phyloP scores from a whole-genome alignment of 2,113 vertebrate species.

The Pseudopipra pipra region DNA sequence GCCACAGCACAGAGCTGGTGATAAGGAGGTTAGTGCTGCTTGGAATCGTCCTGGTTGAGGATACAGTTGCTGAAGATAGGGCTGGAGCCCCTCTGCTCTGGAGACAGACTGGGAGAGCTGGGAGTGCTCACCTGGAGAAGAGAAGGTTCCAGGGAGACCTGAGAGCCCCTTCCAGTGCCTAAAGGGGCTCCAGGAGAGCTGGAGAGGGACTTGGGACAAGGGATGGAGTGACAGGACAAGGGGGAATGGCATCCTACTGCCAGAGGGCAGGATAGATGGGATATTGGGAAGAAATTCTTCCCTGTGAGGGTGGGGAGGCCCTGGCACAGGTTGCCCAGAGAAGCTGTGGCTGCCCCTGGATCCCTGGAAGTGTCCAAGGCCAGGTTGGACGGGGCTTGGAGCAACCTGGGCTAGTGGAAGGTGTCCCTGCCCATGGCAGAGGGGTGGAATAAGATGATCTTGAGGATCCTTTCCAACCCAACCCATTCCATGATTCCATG shows the following conservation, averaged over 20 bases:
- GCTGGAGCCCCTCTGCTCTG: background rate
- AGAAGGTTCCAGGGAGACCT: background rate
- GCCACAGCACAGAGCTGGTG: fast-evolving
- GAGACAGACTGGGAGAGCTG: background rate
- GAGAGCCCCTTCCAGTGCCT: background rate
- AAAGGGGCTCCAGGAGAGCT: background rate
- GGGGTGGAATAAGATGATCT: background rate
- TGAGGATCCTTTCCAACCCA: background rate
- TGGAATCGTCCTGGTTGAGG: background rate
- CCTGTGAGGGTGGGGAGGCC: fast-evolving
- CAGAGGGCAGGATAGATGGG: background rate
- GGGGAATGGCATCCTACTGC: background rate
- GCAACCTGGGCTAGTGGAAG: fast-evolving
- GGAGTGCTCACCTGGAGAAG: background rate
- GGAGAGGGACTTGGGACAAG: background rate
- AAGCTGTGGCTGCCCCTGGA: background rate
- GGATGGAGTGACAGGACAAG: background rate
- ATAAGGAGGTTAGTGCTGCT: background rate
- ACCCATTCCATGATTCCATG: background rate
- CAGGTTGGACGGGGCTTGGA: background rate
- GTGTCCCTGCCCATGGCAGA: background rate
- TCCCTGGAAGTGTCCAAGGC: background rate
- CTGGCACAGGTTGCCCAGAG: background rate
- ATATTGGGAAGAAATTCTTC: fast-evolving
- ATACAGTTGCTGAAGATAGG: background rate